Evolutionary conservation across 2,113 vertebrate species (phyloP), one percentile per base, ranked within the genome.

Genomic region (Tauraco erythrolophus): DNA sequence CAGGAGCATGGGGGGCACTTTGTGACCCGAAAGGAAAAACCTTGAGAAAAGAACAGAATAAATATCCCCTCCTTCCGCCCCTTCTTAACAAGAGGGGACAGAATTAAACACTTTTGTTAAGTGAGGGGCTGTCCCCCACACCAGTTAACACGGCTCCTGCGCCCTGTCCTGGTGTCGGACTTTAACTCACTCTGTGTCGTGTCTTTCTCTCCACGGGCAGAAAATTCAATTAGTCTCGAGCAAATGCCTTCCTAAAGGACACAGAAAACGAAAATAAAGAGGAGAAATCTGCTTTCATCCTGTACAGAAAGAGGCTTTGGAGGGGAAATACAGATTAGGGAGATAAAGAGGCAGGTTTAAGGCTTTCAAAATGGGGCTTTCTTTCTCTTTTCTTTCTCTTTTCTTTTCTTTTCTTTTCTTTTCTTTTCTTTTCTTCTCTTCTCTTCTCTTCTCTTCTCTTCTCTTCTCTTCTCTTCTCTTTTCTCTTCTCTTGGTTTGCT

Each of bases 181-280:
- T 97, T 97, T 96, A 97, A 97, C 94, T 95, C 93, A 90, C 96
- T 97, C 91, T 68, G 46, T 88, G 89, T 92, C 96, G 79, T 97
- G 94, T 96, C 96, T 97, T 96, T 96, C 92, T 97, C 94, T 97
- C 96, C 96, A 88, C 7, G 76, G 98, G 98, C 98, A 98, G 98
- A 98, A 98, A 98, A 98, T 98, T 98, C 97, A 98, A 98, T 98
- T 98, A 98, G 98, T 98, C 97, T 98, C 98, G 94, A 98, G 98
- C 98, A 98, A 98, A 97, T 98, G 98, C 95, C 95, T 95, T 88
- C 96, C 97, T 98, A 97, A 98, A 97, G 97, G 96, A 93, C 93
- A 94, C 96, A 98, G 97, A 98, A 96, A 96, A 93, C 4, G 56
- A 82, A 95, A 88, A 78, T 84, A 92, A 95, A 94, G 96, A 96